phyloP scores from a whole-genome alignment of 2,888 invertebrate genomes.

The Ectemnius cavifrons region DNA sequence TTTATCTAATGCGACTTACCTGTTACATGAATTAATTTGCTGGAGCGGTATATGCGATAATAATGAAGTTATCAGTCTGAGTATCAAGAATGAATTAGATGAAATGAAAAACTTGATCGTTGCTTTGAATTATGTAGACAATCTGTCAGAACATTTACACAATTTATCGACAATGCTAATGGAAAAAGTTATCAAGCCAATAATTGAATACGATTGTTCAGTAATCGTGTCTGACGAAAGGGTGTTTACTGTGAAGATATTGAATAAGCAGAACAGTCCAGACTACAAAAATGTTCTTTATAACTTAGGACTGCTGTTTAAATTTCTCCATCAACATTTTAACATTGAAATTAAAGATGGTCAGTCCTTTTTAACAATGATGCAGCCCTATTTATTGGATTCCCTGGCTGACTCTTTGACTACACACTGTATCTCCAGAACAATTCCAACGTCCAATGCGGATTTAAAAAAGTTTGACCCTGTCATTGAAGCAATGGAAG shows the following conservation, averaged over 20 bases:
- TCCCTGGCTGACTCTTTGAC: conserved; percentile 84
- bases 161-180: conserved; percentile 82
- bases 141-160: conserved; percentile 79
- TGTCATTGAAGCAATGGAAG: conserved; percentile 82
- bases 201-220: conserved; percentile 79
- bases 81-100: conserved; percentile 60
- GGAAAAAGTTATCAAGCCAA: conserved; percentile 80
- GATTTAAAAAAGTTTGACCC: conserved; percentile 84
- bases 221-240: conserved; percentile 77
- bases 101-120: conserved; percentile 74
- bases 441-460: conserved; percentile 87
- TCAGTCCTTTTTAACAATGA: conserved; percentile 79
- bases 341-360: conserved; percentile 78
- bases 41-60: conserved; percentile 68
- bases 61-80: conserved; percentile 40
- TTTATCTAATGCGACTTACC: conserved; percentile 73
- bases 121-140: conserved; percentile 75
- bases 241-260: conserved; percentile 77
- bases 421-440: conserved; percentile 86
- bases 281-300: conserved; percentile 80
- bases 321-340: conserved; percentile 81
- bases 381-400: conserved; percentile 79
- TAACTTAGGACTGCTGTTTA: conserved; percentile 81
- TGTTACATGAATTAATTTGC: conserved; percentile 80
- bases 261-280: conserved; percentile 75